Conservation (phyloP, 2,797 vertebrate species). For the Cynopterus sphinx region DNA sequence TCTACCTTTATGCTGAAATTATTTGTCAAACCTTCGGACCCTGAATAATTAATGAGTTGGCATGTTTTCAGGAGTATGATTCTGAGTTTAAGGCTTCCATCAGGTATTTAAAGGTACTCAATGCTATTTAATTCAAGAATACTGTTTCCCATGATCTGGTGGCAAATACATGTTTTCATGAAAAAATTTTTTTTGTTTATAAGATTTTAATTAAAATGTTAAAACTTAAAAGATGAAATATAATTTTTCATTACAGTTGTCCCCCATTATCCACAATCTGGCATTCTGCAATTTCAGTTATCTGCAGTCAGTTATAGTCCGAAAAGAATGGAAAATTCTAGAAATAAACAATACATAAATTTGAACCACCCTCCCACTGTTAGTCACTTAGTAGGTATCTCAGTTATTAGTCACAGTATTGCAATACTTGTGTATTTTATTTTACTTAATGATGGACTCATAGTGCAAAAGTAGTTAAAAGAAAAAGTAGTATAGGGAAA, state of each 20-base stretch:
- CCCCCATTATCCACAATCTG: neutral
- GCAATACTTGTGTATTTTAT: neutral
- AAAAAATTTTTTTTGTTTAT: neutral
- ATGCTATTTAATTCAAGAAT: slow-evolving; percentile 1
- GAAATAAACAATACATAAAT: neutral
- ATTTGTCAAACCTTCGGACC: slow-evolving; percentile 28
- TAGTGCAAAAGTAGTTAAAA: neutral
- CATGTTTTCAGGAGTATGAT: slow-evolving; percentile 16
- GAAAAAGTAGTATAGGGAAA: neutral
- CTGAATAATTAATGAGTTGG: slow-evolving; percentile 37
- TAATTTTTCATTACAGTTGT: slow-evolving; percentile 18
- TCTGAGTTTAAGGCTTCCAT: slow-evolving; percentile 20
- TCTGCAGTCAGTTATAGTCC: neutral
- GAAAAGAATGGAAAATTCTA: neutral
- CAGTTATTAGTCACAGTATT: neutral
- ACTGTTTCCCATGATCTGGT: slow-evolving; percentile 13
- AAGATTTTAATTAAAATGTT: slow-evolving; percentile 43
- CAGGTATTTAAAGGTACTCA: slow-evolving; percentile 2
- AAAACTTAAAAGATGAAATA: neutral
- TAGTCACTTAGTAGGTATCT: neutral
- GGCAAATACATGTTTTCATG: neutral
- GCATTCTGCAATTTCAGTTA: neutral
- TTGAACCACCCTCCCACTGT: neutral
- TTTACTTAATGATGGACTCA: neutral
- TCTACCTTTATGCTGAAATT: slow-evolving; percentile 19